Conservation (phyloP, 1,140 invertebrate species). For the Hormaphis cornu region DNA sequence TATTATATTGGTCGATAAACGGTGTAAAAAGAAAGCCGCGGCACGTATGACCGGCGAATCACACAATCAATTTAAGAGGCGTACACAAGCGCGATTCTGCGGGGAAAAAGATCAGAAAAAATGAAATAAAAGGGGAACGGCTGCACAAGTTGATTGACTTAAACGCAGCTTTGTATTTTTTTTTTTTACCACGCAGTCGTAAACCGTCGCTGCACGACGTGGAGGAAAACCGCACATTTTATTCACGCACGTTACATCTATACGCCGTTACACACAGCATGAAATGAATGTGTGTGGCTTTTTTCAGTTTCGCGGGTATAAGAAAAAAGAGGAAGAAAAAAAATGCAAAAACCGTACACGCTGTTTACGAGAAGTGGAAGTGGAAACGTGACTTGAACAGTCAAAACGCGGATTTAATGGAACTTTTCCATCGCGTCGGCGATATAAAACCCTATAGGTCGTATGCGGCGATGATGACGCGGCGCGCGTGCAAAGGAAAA, state of each 20-base stretch:
- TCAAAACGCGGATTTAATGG: slow-evolving; percentile 25
- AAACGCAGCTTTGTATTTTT: slow-evolving; percentile 23
- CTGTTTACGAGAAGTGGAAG: background rate
- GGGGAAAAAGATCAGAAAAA: background rate
- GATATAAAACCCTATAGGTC: background rate
- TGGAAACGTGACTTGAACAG: slow-evolving; percentile 25
- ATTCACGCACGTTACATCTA: background rate
- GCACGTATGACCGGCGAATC: background rate
- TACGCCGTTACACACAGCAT: background rate
- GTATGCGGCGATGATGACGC: background rate
- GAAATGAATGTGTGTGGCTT: background rate
- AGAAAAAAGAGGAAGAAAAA: background rate
- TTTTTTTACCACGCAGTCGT: background rate
- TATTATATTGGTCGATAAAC: slow-evolving; percentile 9
- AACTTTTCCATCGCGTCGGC: slow-evolving; percentile 15
- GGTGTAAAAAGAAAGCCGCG: background rate
- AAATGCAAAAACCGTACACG: slow-evolving; percentile 18
- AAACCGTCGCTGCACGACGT: background rate
- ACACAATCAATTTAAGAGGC: slow-evolving; percentile 9
- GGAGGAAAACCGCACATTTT: slow-evolving; percentile 5
- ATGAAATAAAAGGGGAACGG: background rate
- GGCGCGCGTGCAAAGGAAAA: background rate
- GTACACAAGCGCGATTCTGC: background rate
- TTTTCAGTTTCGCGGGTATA: background rate
- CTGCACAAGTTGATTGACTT: slow-evolving; percentile 20